Conservation (phyloP, 1,140 invertebrate species). For the Conus betulinus region DNA sequence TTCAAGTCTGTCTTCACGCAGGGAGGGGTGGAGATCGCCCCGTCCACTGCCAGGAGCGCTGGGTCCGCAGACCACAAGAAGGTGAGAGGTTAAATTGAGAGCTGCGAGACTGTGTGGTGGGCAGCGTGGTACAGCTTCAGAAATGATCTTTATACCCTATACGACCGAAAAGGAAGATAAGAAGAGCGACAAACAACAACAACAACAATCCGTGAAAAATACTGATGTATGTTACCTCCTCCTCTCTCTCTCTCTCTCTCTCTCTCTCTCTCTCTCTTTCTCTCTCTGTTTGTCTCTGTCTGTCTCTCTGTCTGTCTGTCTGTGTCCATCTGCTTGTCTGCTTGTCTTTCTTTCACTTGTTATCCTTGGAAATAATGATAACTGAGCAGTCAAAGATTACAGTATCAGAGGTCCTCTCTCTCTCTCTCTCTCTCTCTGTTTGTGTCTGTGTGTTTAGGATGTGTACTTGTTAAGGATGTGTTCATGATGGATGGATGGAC, state of each 20-base stretch:
- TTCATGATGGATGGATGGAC: no score
- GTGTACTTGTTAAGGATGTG: neutral
- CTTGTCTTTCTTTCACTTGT: neutral
- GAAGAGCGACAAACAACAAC: no score
- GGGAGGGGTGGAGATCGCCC: constrained; percentile 51
- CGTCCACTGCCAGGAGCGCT: constrained; percentile 52
- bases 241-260: neutral
- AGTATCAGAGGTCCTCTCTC: neutral
- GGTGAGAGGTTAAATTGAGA: constrained; percentile 32
- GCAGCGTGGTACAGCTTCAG: neutral
- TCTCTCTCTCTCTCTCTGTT: neutral
- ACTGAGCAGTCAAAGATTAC: no score
- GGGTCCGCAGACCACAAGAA: constrained; percentile 53
- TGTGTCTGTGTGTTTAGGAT: neutral
- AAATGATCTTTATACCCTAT: no score
- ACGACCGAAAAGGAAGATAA: no score
- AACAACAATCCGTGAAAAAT: no score
- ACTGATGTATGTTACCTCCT: neutral
- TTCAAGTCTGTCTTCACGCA: constrained; percentile 56
- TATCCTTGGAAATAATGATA: no score
- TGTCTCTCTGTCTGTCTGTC: neutral
- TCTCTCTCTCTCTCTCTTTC: constrained; percentile 1
- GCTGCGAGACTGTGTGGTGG: neutral
- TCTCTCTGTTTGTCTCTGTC: neutral
- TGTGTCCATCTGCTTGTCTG: neutral